A percentile compares a stretch with the other conserved stretches of the same genome.
phyloP scores from a whole-genome alignment of 2,113 vertebrate genomes.

The Martes martes region DNA sequence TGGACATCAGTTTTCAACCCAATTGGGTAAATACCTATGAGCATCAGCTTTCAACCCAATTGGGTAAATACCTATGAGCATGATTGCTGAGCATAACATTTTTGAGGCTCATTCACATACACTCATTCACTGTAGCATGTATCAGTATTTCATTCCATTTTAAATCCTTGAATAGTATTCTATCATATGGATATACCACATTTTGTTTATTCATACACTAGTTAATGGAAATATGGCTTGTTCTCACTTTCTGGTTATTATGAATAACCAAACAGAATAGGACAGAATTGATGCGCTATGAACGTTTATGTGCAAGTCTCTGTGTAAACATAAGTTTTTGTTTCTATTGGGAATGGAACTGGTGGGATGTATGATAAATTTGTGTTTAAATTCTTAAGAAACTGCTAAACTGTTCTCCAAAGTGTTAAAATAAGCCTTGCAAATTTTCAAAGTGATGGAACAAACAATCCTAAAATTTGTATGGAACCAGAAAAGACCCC shows the following conservation, averaged over 20 bases:
- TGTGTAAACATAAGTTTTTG: background rate
- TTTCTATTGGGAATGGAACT: background rate
- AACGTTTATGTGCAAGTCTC: background rate
- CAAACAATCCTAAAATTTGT: too few relatives aligned
- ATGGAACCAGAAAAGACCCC: too few relatives aligned
- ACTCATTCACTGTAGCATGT: background rate
- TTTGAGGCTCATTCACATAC: background rate
- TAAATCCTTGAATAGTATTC: background rate
- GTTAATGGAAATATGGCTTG: background rate
- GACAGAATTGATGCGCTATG: background rate
- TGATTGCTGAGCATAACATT: background rate
- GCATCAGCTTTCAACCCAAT: background rate
- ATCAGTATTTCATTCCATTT: background rate
- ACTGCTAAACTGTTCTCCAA: background rate
- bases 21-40: background rate
- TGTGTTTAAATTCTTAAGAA: constrained; percentile 42
- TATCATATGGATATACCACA: background rate
- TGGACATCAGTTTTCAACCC: constrained; percentile 7
- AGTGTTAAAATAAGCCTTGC: background rate
- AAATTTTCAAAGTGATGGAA: too few relatives aligned
- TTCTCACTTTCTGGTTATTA: constrained; percentile 12
- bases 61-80: background rate
- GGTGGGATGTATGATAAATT: constrained; percentile 9
- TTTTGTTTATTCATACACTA: constrained; percentile 10
- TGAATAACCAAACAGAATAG: background rate